phyloP scores from a whole-genome alignment of 2,797 vertebrate genomes.

The Microchirus variegatus region DNA sequence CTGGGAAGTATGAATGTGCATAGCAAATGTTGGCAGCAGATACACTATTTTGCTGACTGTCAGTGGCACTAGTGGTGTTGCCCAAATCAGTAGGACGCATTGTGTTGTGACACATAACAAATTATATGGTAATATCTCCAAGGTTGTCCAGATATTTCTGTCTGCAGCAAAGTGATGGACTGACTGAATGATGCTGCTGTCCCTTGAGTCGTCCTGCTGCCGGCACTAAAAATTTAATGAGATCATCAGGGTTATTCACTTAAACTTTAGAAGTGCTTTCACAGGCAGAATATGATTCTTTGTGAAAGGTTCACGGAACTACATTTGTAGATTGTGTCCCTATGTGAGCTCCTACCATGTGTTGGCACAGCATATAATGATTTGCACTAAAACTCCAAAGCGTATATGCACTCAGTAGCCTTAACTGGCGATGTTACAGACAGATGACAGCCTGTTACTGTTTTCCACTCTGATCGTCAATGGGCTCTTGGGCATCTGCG shows the following conservation, averaged over 20 bases:
- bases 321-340: background rate
- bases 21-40: too few species aligned
- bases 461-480: slow-evolving; percentile 35
- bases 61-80: too few species aligned
- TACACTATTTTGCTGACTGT: too few species aligned
- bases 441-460: slow-evolving; percentile 34
- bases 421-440: slow-evolving; percentile 30
- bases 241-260: background rate
- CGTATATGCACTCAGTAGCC: slow-evolving; percentile 18
- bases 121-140: background rate
- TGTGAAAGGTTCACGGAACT: background rate
- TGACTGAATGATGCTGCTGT: background rate
- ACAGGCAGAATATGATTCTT: background rate
- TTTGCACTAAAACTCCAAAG: slow-evolving; percentile 8
- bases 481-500: slow-evolving; percentile 42
- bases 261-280: background rate
- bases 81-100: background rate
- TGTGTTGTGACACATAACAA: background rate
- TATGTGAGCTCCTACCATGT: slow-evolving; percentile 22
- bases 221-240: background rate
- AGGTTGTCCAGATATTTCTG: background rate
- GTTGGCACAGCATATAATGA: slow-evolving; percentile 11
- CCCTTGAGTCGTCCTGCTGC: background rate
- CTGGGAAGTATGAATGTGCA: too few species aligned
- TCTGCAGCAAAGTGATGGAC: background rate